Evolutionary conservation across 2,888 invertebrate species (phyloP).

Genomic region (Polyommatus icarus): DNA sequence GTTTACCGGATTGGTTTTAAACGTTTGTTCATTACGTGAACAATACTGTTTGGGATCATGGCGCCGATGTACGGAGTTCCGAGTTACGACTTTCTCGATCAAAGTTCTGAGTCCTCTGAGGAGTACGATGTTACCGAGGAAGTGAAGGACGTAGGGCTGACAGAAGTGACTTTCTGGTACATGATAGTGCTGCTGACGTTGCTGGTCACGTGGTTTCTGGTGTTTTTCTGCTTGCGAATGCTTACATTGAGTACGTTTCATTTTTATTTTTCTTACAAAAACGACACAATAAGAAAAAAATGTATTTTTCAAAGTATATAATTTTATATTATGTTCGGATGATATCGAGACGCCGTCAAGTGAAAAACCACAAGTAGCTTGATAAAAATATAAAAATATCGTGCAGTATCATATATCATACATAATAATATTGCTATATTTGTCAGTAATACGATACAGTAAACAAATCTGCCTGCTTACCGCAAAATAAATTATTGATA

Average conservation of each 20-base stretch:
- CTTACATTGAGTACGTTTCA: slow-evolving; percentile 55
- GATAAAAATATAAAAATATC: neutral
- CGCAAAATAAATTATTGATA: neutral
- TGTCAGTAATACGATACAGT: neutral
- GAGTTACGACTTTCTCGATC: slow-evolving; percentile 49
- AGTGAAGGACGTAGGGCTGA: slow-evolving; percentile 44
- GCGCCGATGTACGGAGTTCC: slow-evolving; percentile 59
- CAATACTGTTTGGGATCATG: slow-evolving; percentile 49
- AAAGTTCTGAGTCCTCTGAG: slow-evolving; percentile 36
- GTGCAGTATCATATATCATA: neutral
- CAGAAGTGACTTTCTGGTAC: slow-evolving; percentile 66
- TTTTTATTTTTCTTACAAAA: neutral
- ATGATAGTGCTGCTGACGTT: slow-evolving; percentile 58
- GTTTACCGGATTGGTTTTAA: slow-evolving; percentile 50
- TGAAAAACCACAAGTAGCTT: neutral
- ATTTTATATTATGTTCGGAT: neutral
- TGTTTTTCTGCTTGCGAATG: slow-evolving; percentile 64
- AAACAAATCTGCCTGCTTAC: neutral
- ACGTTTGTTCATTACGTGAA: slow-evolving; percentile 37
- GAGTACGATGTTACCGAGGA: slow-evolving; percentile 37
- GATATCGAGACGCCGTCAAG: neutral
- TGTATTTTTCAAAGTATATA: too few species aligned
- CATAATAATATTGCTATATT: neutral
- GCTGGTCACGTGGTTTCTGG: slow-evolving; percentile 61
- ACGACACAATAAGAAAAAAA: neutral